Evolutionary conservation across 2,113 vertebrate genomes (phyloP), one percentile per base, ranked within the genome.

Genomic region (Ranitomeya imitator): DNA sequence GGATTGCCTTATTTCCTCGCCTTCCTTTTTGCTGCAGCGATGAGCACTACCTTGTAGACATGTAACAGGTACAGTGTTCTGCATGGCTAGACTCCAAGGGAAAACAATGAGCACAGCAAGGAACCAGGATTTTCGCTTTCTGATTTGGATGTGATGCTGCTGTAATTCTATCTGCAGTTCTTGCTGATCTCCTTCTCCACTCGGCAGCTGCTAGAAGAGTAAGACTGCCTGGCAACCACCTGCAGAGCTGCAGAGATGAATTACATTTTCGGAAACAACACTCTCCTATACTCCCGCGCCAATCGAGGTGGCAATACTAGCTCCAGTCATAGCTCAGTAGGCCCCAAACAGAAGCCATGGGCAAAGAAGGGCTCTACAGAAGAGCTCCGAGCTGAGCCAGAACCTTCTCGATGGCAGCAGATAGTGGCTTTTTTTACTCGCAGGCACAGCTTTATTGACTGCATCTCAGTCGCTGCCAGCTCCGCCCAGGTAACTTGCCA

Each of bases 221-320:
- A 91, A 93, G 94, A 93, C 95, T 95, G 93, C 95, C 93, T 94
- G 94, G 93, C 94, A 95, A 93, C 94, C 95, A 95, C 95, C 95
- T 95, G 95, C 95, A 94, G 94, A 92, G 94, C 94, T 92, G 94
- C 95, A 93, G 95, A 95, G 93, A 99, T 99, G 98, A 99, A 99
- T 96, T 99, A 99, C 94, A 99, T 99, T 95, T 99, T 99, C 85
- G 98, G 98, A 90, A 99, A 99, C 96, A 99, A 98, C 96, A 97
- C 97, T 90, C 94, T 96, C 69, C 94, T 98, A 77, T 98, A 97
- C 95, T 96, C 97, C 87, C 97, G 97, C 51, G 95, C 95, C 90
- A 96, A 91, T 85, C 95, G 98, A 91, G 94, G 93, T 89, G 94
- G 96, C 92, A 97, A 95, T 90, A 90, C 95, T 61, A 94, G 94